Conservation (phyloP, 2,797 vertebrate genomes). For the Micropoecilia bifurca region DNA sequence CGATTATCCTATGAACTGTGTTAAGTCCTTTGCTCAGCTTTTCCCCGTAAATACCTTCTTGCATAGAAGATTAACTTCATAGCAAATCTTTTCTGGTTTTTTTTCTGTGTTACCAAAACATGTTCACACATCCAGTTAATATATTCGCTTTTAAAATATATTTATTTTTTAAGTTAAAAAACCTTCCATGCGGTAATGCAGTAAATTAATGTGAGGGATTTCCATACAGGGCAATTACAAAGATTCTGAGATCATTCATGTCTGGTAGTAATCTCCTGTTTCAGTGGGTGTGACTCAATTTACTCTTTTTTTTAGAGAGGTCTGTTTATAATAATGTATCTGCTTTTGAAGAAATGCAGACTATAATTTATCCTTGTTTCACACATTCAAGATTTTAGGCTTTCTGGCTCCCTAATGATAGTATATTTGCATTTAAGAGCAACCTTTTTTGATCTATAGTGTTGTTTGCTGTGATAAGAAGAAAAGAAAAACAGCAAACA, state of each 20-base stretch:
- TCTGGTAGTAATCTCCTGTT: not conserved
- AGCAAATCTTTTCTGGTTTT: not conserved
- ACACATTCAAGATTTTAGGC: not conserved
- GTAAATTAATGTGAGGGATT: not conserved
- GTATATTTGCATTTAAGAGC: not conserved
- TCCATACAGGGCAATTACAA: not conserved
- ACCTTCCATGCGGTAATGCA: not conserved
- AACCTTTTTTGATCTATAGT: not conserved
- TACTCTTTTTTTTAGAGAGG: not conserved
- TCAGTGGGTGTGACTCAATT: not conserved
- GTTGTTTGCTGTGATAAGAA: not conserved
- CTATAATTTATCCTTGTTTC: not conserved
- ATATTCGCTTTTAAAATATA: not conserved
- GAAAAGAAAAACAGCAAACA: not conserved
- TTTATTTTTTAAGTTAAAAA: not conserved
- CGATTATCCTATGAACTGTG: not conserved
- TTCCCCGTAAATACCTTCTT: not conserved
- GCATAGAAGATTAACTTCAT: not conserved
- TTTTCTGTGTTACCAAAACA: not conserved
- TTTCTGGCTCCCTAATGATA: not conserved
- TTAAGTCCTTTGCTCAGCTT: not conserved
- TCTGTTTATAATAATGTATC: not conserved
- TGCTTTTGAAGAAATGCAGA: not conserved
- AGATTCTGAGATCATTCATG: not conserved
- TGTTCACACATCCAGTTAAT: not conserved